Percentiles rank a stretch among this genome's conserved stretches.
phyloP scores from a whole-genome alignment of 2,797 vertebrate genomes.

The Salmo trutta region DNA sequence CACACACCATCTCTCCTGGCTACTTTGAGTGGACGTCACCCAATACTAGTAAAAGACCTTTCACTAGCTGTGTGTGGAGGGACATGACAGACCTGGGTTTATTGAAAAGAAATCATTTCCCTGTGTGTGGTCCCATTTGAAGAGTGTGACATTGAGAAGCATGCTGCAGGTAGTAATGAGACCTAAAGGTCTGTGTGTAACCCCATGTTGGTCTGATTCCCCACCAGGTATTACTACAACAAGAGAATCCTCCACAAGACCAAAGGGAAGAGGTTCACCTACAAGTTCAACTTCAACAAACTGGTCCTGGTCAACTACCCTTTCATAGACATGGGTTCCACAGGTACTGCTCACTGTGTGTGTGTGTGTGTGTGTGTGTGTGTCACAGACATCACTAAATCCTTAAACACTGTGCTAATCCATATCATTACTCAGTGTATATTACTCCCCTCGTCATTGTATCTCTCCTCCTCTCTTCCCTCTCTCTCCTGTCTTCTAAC shows the following conservation, averaged over 20 bases:
- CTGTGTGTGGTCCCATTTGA: constrained; percentile 22
- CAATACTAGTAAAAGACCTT: constrained; percentile 60
- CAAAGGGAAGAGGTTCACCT: constrained; percentile 94
- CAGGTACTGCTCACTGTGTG: constrained; percentile 68
- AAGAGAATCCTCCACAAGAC: constrained; percentile 94
- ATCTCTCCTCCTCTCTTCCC: neutral
- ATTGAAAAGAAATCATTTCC: constrained; percentile 43
- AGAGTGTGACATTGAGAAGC: no score
- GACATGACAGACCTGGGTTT: constrained; percentile 58
- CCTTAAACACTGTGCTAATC: constrained; percentile 38
- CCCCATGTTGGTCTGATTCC: constrained; percentile 12
- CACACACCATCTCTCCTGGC: neutral
- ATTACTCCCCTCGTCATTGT: neutral
- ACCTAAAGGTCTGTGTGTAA: neutral
- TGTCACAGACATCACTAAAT: constrained; percentile 40
- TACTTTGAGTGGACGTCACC: constrained; percentile 68
- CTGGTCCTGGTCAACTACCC: constrained; percentile 93
- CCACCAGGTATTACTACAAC: constrained; percentile 90
- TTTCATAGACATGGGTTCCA: constrained; percentile 88
- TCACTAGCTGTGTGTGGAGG: neutral
- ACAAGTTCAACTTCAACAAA: constrained; percentile 96
- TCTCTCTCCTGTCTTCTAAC: neutral
- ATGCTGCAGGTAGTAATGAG: no score
- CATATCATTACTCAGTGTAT: constrained; percentile 44
- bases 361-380: neutral